A percentile compares a stretch with the other conserved stretches of the same genome.
These are phyloP conservation scores for Scomber colias DNA, from an alignment of 2,113 vertebrate genomes.

Conservation along the genomic window DNA sequence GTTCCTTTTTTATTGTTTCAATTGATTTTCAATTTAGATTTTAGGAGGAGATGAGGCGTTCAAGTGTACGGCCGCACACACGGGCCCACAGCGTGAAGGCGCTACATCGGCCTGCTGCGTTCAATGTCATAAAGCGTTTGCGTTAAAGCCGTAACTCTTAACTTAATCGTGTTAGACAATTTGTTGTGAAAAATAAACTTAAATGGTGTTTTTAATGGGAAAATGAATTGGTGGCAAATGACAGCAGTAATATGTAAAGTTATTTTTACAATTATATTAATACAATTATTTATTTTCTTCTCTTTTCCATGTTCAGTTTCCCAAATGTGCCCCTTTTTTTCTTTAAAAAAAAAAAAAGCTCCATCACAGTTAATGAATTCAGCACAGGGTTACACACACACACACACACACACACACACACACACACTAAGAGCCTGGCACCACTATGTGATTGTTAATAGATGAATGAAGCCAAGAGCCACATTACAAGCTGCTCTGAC, in stretches of 20 bases:
- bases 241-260: background rate
- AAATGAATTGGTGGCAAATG: background rate
- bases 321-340: background rate
- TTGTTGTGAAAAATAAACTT: background rate
- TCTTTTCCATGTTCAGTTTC: background rate
- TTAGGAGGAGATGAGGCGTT: constrained; percentile 26
- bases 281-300: background rate
- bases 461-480: constrained; percentile 56
- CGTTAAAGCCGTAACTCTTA: constrained; percentile 7
- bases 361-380: constrained; percentile 32
- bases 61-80: constrained; percentile 8
- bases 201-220: background rate
- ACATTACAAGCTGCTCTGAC: constrained; percentile 58
- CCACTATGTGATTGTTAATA: constrained; percentile 53
- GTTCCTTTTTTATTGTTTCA: background rate
- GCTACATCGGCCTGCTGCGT: constrained; percentile 27
- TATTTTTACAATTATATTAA: background rate
- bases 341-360: background rate
- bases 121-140: background rate
- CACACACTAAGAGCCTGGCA: constrained; percentile 52
- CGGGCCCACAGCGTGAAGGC: background rate
- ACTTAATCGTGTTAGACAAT: background rate
- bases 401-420: background rate
- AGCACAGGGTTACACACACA: constrained; percentile 30
- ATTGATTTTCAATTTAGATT: constrained; percentile 33